Evolutionary conservation across 2,797 vertebrate species (phyloP).

Genomic region (Ceryle rudis): DNA sequence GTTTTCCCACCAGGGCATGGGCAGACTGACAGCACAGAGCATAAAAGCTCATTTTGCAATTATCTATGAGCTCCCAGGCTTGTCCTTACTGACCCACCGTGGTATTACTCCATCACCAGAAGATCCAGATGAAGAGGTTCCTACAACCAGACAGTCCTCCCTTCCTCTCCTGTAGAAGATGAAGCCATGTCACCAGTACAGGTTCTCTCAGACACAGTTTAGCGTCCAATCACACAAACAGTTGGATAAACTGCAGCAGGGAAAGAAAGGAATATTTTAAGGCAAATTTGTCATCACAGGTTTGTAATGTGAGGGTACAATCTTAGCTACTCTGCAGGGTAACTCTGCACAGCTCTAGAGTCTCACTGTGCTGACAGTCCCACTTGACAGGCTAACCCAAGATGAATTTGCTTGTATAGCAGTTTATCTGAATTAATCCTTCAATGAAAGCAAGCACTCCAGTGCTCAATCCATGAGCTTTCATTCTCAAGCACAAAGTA

Average conservation of each 20-base stretch:
- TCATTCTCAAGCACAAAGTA: not conserved
- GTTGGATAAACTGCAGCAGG: not conserved
- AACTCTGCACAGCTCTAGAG: not conserved
- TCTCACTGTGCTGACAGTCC: not conserved
- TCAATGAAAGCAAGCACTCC: not conserved
- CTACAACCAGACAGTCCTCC: not conserved
- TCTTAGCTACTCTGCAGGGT: not conserved
- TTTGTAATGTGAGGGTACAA: not conserved
- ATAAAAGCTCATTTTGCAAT: not conserved
- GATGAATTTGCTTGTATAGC: not conserved
- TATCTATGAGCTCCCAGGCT: not conserved
- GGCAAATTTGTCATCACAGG: not conserved
- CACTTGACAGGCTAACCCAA: not conserved
- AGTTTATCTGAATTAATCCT: not conserved
- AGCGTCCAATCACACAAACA: not conserved
- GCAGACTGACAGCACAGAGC: not conserved
- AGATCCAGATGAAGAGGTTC: not conserved
- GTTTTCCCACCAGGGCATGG: not conserved
- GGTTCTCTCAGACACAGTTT: not conserved
- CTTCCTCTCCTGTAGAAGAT: not conserved
- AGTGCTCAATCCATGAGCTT: not conserved
- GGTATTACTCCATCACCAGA: not conserved
- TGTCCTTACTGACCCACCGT: not conserved
- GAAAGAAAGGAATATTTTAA: not conserved
- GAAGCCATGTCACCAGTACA: not conserved